These are phyloP conservation scores for Ibidorhyncha struthersii DNA, from an alignment of 2,113 vertebrate species.

Conservation along the genomic window DNA sequence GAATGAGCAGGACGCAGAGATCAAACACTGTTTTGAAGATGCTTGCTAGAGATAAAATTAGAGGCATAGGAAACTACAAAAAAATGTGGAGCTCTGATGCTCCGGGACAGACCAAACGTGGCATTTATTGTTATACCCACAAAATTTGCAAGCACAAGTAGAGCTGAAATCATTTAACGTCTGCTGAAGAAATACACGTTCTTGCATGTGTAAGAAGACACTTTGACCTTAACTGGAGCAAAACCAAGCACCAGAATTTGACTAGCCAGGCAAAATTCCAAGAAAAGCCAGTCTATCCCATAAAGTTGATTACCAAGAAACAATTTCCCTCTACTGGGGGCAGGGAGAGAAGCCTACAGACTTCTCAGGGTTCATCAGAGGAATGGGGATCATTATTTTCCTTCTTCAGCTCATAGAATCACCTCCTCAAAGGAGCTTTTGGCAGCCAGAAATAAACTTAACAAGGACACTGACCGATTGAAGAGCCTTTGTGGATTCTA, in stretches of 20 bases:
- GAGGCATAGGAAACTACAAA: not conserved
- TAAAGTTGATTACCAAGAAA: not conserved
- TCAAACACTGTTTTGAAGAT: not conserved
- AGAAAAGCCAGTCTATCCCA: not conserved
- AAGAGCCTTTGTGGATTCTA: not conserved
- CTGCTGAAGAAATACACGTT: not conserved
- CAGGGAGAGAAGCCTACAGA: not conserved
- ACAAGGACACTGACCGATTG: constrained; percentile 32
- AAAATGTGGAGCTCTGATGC: not conserved
- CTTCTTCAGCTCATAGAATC: not conserved
- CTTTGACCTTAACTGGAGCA: not conserved
- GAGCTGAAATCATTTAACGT: not conserved
- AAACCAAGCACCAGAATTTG: not conserved
- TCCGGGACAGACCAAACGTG: not conserved
- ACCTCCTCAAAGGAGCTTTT: not conserved
- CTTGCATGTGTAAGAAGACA: not conserved
- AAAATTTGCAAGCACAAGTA: constrained; percentile 1
- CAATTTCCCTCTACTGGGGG: not conserved
- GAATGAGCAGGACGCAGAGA: not conserved
- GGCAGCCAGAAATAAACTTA: not conserved
- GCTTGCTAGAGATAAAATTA: not conserved
- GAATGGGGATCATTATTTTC: not conserved
- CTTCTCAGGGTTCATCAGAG: constrained; percentile 18
- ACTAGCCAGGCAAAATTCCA: not conserved
- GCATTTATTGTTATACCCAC: not conserved